phyloP scores from a whole-genome alignment of 2,888 invertebrate genomes.

The Hedychridium roseum region DNA sequence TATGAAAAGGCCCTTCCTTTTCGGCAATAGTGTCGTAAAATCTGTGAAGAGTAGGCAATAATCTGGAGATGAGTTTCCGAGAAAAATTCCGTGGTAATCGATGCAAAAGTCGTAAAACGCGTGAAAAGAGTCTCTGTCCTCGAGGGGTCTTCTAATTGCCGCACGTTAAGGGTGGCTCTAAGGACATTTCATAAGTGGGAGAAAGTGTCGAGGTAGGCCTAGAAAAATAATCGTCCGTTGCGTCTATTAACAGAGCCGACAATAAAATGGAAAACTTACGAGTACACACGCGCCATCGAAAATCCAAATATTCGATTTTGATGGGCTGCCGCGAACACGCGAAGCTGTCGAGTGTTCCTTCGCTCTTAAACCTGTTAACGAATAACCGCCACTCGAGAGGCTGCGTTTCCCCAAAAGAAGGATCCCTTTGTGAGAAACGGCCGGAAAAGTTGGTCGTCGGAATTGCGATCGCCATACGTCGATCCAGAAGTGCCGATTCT shows the following conservation, averaged over 20 bases:
- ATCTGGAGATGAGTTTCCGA: too few relatives aligned
- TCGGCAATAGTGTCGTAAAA: too few relatives aligned
- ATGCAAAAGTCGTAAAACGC: slow-evolving; percentile 14
- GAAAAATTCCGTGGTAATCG: too few relatives aligned
- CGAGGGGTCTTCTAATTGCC: background rate
- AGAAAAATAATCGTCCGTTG: slow-evolving; percentile 26
- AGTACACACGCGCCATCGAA: slow-evolving; percentile 17
- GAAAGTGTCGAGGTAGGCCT: slow-evolving; percentile 19
- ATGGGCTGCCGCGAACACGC: slow-evolving; percentile 10
- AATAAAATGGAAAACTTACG: slow-evolving; percentile 35
- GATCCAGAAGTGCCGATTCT: too few relatives aligned
- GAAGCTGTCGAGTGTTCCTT: slow-evolving; percentile 13
- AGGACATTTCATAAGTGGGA: slow-evolving; percentile 2
- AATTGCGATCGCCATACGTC: too few relatives aligned
- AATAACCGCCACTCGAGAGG: too few relatives aligned
- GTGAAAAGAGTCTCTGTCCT: background rate
- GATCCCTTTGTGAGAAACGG: too few relatives aligned
- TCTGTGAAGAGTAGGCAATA: too few relatives aligned
- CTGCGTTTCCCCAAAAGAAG: too few relatives aligned
- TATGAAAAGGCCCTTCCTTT: too few relatives aligned
- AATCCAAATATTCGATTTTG: slow-evolving; percentile 20
- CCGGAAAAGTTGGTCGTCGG: too few relatives aligned
- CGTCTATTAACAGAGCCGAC: slow-evolving; percentile 25
- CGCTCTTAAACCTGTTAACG: too few relatives aligned
- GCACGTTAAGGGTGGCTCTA: slow-evolving; percentile 1